These are phyloP conservation scores for Hypena proboscidalis DNA, from an alignment of 2,888 invertebrate species.

Conservation along the genomic window DNA sequence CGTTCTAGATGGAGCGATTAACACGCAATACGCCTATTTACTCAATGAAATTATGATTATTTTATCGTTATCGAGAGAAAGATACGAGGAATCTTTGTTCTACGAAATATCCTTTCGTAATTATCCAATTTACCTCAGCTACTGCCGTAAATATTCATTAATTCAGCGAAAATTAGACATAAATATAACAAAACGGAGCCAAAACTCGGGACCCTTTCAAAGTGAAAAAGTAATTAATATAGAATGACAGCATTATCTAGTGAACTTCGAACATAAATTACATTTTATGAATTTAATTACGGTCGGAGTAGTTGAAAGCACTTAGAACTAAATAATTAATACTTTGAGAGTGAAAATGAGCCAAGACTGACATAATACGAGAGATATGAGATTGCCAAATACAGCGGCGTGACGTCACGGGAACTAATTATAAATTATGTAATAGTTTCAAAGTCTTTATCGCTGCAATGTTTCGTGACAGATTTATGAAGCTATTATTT, in stretches of 20 bases:
- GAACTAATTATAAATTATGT: slow-evolving; percentile 28
- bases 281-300: slow-evolving; percentile 37
- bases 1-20: slow-evolving; percentile 58
- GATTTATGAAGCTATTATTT: slow-evolving; percentile 15
- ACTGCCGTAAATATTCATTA: slow-evolving; percentile 21
- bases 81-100: slow-evolving; percentile 2
- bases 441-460: slow-evolving; percentile 22
- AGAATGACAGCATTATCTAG: slow-evolving; percentile 30
- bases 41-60: slow-evolving; percentile 60
- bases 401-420: slow-evolving; percentile 20
- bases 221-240: slow-evolving; percentile 39
- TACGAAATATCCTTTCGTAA: neutral
- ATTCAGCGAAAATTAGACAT: slow-evolving; percentile 14
- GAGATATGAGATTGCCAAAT: slow-evolving; percentile 46
- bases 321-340: slow-evolving; percentile 49
- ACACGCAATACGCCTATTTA: slow-evolving; percentile 68
- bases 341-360: slow-evolving; percentile 46
- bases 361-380: slow-evolving; percentile 51
- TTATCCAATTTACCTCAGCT: slow-evolving; percentile 12
- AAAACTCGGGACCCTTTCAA: slow-evolving; percentile 22
- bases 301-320: slow-evolving; percentile 32
- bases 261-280: slow-evolving; percentile 40
- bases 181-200: slow-evolving; percentile 25
- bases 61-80: slow-evolving; percentile 32
- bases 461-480: neutral